Percentiles rank a stretch among this genome's conserved stretches.
Evolutionary conservation across 2,888 invertebrate species (phyloP).

Genomic region (Tholera decimalis): DNA sequence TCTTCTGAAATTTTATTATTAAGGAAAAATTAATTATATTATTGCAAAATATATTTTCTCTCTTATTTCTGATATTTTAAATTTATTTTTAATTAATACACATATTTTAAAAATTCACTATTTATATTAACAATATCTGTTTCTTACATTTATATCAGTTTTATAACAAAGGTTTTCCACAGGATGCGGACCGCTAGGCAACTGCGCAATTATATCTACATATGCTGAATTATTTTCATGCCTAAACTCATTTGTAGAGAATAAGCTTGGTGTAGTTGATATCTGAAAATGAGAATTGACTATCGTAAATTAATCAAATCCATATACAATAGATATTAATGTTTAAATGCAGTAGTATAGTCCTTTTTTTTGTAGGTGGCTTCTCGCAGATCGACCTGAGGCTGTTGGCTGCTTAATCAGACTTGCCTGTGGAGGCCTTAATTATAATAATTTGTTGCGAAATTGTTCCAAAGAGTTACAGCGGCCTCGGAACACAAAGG

Average conservation of each 20-base stretch:
- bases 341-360: no score
- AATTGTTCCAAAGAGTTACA: no score
- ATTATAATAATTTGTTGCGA: no score
- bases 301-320: background rate
- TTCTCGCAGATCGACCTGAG: no score
- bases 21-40: background rate
- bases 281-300: constrained; percentile 83
- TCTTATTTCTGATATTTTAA: no score
- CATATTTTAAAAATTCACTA: no score
- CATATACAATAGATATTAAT: constrained; percentile 1
- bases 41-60: no score
- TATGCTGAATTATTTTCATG: constrained; percentile 81
- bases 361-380: no score
- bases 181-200: constrained; percentile 92
- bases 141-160: constrained; percentile 69
- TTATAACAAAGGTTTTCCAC: constrained; percentile 92
- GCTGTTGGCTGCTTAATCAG: no score
- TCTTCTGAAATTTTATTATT: constrained; percentile 40
- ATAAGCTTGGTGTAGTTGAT: constrained; percentile 94
- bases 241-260: constrained; percentile 92
- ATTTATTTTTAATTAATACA: background rate
- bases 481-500: no score
- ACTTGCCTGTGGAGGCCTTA: no score
- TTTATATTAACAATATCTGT: no score
- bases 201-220: constrained; percentile 93